phyloP scores from a whole-genome alignment of 2,888 invertebrate species.

The Palloptera scutellata region DNA sequence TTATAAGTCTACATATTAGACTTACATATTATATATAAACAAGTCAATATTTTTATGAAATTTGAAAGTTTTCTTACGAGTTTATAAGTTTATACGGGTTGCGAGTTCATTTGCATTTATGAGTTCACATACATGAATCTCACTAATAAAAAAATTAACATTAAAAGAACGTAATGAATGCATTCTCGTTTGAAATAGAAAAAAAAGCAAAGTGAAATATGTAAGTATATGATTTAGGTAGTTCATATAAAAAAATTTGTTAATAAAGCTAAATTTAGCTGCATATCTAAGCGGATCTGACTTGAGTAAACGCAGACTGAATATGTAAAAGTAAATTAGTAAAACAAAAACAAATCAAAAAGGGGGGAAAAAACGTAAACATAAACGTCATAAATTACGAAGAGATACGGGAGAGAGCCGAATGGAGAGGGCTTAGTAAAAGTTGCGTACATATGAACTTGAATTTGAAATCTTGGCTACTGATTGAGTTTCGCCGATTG shows the following conservation, averaged over 20 bases:
- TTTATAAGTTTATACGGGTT: too few relatives aligned
- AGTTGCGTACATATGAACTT: conserved; percentile 18
- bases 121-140: too few relatives aligned
- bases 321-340: conserved; percentile 15
- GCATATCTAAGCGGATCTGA: conserved; percentile 31
- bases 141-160: too few relatives aligned
- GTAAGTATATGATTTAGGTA: background rate
- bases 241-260: conserved; percentile 2
- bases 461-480: background rate
- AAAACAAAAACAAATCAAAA: background rate
- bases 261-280: conserved; percentile 29
- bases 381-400: background rate
- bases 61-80: too few relatives aligned
- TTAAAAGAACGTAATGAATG: conserved; percentile 1
- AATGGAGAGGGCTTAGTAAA: background rate
- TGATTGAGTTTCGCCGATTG: too few relatives aligned
- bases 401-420: conserved; percentile 2
- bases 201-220: too few relatives aligned
- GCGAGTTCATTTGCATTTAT: too few relatives aligned
- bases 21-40: too few relatives aligned
- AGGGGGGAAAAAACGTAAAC: background rate
- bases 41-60: too few relatives aligned
- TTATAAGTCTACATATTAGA: too few relatives aligned
- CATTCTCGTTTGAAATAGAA: conserved; percentile 10
- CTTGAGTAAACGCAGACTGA: conserved; percentile 6